phyloP scores from a whole-genome alignment of 2,797 vertebrate genomes.

The Rhinoraja longicauda region DNA sequence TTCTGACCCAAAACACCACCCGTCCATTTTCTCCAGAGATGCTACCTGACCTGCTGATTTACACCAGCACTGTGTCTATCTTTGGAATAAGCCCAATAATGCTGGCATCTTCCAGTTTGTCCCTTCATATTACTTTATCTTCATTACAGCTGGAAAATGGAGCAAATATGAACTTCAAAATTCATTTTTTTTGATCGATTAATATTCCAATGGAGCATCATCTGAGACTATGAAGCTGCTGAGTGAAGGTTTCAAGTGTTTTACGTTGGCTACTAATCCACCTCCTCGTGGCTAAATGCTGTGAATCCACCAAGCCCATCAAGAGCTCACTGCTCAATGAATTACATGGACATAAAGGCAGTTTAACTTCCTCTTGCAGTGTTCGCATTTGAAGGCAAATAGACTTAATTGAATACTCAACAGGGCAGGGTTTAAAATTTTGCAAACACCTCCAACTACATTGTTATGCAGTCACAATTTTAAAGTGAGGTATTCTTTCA shows the following conservation, averaged over 20 bases:
- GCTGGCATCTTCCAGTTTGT: not conserved
- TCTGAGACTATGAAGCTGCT: not conserved
- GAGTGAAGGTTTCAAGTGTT: not conserved
- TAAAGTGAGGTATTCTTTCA: not conserved
- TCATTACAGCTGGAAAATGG: not conserved
- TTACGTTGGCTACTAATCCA: not conserved
- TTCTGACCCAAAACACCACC: too few species aligned
- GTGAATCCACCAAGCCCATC: not conserved
- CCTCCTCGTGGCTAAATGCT: not conserved
- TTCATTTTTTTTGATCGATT: not conserved
- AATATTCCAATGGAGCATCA: not conserved
- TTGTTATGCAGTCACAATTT: not conserved
- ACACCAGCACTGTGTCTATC: too few species aligned
- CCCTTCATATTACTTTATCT: not conserved
- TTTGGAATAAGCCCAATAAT: not conserved
- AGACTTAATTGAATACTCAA: not conserved
- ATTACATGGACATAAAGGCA: not conserved
- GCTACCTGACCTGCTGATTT: too few species aligned
- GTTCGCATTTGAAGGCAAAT: not conserved
- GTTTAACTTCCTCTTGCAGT: not conserved
- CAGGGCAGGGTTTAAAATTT: not conserved
- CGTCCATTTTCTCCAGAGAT: too few species aligned
- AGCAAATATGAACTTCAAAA: not conserved
- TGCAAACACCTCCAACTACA: too few species aligned
- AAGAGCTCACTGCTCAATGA: not conserved